Conservation (phyloP, 2,888 invertebrate genomes). For the Acheta domesticus region DNA sequence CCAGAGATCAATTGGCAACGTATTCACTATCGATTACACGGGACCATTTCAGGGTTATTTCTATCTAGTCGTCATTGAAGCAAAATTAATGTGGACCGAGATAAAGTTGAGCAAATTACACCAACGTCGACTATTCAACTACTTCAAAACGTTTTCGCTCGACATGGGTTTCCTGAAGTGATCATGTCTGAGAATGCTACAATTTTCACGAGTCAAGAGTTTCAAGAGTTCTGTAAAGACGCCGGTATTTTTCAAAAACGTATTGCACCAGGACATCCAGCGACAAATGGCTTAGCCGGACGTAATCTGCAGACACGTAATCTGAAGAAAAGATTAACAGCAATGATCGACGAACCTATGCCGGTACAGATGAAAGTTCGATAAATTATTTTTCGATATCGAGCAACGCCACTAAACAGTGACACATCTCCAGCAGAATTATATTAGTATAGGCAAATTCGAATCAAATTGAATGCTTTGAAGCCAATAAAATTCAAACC, state of each 20-base stretch:
- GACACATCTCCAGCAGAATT: conserved; percentile 36
- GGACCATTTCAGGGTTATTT: conserved; percentile 36
- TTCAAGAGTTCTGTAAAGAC: conserved; percentile 37
- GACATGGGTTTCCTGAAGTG: too few species aligned
- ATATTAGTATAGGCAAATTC: conserved; percentile 34
- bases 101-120: too few species aligned
- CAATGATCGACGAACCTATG: too few species aligned
- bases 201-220: conserved; percentile 39
- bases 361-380: conserved; percentile 24
- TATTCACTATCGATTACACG: conserved; percentile 36
- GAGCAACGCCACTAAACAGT: conserved; percentile 34
- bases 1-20: conserved; percentile 35
- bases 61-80: conserved; percentile 39
- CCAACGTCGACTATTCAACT: too few species aligned
- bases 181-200: conserved; percentile 40
- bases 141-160: too few species aligned
- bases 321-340: conserved; percentile 31
- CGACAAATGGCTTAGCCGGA: too few species aligned
- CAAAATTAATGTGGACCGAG: conserved; percentile 41
- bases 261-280: conserved; percentile 37
- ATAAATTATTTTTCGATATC: too few species aligned
- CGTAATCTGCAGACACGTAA: conserved; percentile 34
- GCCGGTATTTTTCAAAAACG: conserved; percentile 38
- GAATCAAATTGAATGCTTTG: background rate
- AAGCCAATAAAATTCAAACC: too few species aligned